Percentiles rank a stretch among this genome's conserved stretches.
Evolutionary conservation across 2,888 invertebrate genomes (phyloP).

Genomic region (Rotaria sp.): DNA sequence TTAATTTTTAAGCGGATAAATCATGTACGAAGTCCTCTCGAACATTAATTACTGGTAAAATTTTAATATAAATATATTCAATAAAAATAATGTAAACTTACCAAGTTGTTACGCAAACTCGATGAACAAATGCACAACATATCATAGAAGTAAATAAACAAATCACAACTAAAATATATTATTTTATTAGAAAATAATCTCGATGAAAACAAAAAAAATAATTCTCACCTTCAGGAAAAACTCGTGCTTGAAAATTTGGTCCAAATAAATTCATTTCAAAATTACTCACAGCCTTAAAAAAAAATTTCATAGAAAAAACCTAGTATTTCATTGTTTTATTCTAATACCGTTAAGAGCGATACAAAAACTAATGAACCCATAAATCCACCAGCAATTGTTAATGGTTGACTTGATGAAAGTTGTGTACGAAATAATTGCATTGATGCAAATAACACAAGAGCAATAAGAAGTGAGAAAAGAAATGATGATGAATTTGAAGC

Average conservation of each 20-base stretch:
- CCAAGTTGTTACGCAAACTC: conserved; percentile 10
- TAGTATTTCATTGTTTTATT: no score
- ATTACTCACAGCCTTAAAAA: neutral
- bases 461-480: conserved; percentile 68
- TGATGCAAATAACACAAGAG: conserved; percentile 76
- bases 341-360: conserved; percentile 68
- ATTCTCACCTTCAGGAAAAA: neutral
- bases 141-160: conserved; percentile 1
- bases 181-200: no score
- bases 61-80: neutral
- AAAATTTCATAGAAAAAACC: neutral
- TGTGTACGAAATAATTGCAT: conserved; percentile 82
- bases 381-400: conserved; percentile 79
- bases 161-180: neutral
- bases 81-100: neutral
- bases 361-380: conserved; percentile 77
- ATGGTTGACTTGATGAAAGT: conserved; percentile 70
- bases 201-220: neutral
- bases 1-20: no score
- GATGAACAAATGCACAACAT: neutral
- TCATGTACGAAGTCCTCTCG: no score
- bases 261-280: neutral
- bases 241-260: neutral
- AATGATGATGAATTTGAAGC: conserved; percentile 54
- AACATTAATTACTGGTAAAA: no score